Percentiles rank a stretch among this genome's conserved stretches.
Evolutionary conservation across 2,113 vertebrate species (phyloP).

Genomic region (Chiloscyllium plagiosum): DNA sequence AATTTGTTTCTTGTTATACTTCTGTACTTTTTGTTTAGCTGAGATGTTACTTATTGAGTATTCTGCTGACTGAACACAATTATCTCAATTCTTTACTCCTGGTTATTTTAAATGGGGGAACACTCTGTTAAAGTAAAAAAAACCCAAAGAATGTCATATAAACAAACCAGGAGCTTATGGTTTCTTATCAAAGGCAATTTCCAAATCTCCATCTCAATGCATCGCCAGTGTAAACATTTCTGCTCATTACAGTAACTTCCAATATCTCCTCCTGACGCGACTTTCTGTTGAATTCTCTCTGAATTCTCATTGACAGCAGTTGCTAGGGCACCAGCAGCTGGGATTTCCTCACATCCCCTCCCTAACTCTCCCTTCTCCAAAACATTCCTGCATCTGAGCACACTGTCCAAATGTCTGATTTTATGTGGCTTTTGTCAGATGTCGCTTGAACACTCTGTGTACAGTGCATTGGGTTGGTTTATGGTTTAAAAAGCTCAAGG

Average conservation of each 20-base stretch:
- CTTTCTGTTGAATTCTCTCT: background rate
- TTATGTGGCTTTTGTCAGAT: no score
- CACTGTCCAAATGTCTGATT: no score
- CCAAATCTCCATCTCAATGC: background rate
- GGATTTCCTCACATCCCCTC: no score
- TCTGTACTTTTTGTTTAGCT: background rate
- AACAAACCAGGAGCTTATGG: background rate
- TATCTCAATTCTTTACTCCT: background rate
- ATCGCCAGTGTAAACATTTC: background rate
- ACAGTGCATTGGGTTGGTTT: no score
- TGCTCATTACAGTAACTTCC: background rate
- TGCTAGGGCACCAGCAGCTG: no score
- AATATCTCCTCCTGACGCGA: background rate
- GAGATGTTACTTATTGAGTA: background rate
- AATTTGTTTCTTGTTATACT: background rate
- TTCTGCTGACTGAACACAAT: background rate
- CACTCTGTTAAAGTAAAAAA: background rate
- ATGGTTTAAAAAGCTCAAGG: no score
- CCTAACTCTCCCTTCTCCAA: no score
- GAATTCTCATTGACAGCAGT: no score
- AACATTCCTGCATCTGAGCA: no score
- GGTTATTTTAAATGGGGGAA: background rate
- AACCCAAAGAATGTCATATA: background rate
- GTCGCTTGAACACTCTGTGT: no score
- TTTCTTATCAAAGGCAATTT: background rate